Evolutionary conservation across 2,797 vertebrate genomes (phyloP).

Genomic region (Sciurus carolinensis): DNA sequence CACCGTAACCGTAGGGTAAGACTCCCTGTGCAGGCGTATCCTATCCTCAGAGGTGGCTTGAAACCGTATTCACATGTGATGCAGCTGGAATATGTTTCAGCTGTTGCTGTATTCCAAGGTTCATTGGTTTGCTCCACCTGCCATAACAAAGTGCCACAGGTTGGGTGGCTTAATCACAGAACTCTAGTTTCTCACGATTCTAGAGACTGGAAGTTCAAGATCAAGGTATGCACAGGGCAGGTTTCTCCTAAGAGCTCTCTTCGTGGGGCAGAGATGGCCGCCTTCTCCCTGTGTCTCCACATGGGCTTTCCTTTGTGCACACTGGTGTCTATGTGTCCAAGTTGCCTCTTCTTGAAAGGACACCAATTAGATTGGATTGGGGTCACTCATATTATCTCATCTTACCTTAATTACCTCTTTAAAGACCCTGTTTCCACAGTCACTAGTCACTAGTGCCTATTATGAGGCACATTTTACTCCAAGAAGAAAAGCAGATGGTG

Average conservation of each 20-base stretch:
- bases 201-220: background rate
- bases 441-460: background rate
- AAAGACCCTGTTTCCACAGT: background rate
- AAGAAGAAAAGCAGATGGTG: background rate
- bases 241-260: background rate
- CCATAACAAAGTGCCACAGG: no score
- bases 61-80: conserved; percentile 50
- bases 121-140: background rate
- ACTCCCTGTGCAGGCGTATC: conserved; percentile 35
- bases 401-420: background rate
- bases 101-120: conserved; percentile 42
- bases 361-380: background rate
- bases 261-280: no score
- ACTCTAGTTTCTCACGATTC: background rate
- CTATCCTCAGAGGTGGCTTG: conserved; percentile 17
- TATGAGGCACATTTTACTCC: background rate
- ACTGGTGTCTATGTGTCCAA: background rate
- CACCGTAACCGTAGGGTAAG: conserved; percentile 46
- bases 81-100: background rate
- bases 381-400: background rate
- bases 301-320: no score
- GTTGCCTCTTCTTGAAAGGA: background rate
- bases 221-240: background rate
- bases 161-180: background rate
- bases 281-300: background rate